Conservation (phyloP, 2,888 invertebrate genomes). For the Dyspetes luteomarginatus region DNA sequence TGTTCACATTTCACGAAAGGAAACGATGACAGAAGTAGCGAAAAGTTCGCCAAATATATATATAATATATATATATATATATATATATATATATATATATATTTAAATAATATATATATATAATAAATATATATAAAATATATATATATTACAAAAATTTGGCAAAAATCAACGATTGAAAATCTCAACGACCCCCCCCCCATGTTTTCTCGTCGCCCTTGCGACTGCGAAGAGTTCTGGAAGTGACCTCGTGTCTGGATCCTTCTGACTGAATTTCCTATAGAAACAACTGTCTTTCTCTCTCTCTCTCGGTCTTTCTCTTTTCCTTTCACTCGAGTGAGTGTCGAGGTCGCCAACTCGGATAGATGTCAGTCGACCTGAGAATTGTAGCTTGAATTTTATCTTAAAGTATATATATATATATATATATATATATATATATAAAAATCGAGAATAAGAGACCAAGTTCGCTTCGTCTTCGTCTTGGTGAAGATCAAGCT, state of each 20-base stretch:
- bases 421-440: background rate
- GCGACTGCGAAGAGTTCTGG: conserved; percentile 31
- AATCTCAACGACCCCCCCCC: background rate
- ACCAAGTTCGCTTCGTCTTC: conserved; percentile 20
- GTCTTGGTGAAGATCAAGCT: conserved; percentile 44
- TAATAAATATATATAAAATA: background rate
- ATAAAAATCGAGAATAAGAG: background rate
- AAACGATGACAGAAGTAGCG: too few relatives aligned
- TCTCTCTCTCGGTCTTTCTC: conserved; percentile 2
- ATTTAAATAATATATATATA: too few relatives aligned
- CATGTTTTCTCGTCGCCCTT: conserved; percentile 42
- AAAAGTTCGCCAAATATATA: too few relatives aligned
- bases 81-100: too few relatives aligned
- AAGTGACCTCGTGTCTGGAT: conserved; percentile 50
- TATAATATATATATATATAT: too few relatives aligned
- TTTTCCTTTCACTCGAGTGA: conserved; percentile 18
- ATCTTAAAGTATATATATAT: conserved; percentile 31
- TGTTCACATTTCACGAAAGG: too few relatives aligned
- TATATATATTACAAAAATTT: background rate
- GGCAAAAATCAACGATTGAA: background rate
- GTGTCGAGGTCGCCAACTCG: conserved; percentile 57
- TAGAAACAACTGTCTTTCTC: background rate
- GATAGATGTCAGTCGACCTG: conserved; percentile 48
- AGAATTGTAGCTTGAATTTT: conserved; percentile 55
- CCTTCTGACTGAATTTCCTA: conserved; percentile 38